phyloP scores from a whole-genome alignment of 2,888 invertebrate genomes.

The Diarsia mendica region DNA sequence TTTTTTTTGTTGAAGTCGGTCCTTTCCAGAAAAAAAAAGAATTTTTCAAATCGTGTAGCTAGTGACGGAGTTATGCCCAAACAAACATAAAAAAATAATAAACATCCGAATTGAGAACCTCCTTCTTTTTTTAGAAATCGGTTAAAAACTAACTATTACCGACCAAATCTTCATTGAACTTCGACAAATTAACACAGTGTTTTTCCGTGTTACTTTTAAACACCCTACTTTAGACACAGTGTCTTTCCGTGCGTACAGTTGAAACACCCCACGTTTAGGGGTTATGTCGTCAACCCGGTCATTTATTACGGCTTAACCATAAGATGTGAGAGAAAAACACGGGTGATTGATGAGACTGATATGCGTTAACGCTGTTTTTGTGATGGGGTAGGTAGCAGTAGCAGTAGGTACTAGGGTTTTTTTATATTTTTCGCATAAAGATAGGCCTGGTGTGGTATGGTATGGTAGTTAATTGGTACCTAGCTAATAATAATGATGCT shows the following conservation, averaged over 20 bases:
- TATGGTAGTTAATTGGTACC: no score
- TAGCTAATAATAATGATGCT: no score
- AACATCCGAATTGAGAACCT: no score
- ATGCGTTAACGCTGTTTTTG: slow-evolving; percentile 38
- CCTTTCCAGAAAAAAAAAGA: no score
- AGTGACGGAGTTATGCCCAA: no score
- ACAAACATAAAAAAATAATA: no score
- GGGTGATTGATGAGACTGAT: slow-evolving; percentile 49
- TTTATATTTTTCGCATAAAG: neutral
- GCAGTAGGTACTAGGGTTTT: neutral
- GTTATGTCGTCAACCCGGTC: slow-evolving; percentile 15
- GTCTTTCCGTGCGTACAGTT: slow-evolving; percentile 23
- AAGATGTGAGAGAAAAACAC: slow-evolving; percentile 37
- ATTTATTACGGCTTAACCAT: slow-evolving; percentile 46
- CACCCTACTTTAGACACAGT: slow-evolving; percentile 16
- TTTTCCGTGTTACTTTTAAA: neutral
- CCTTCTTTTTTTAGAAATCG: no score
- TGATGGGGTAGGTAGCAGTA: neutral
- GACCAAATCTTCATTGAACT: neutral
- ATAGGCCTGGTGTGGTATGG: neutral
- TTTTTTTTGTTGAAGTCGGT: no score
- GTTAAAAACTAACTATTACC: neutral
- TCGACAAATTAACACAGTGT: neutral
- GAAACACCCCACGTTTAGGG: slow-evolving; percentile 22
- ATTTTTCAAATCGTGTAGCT: no score